Conservation (phyloP, 2,888 invertebrate species). For the Hyposoter dolosus region DNA sequence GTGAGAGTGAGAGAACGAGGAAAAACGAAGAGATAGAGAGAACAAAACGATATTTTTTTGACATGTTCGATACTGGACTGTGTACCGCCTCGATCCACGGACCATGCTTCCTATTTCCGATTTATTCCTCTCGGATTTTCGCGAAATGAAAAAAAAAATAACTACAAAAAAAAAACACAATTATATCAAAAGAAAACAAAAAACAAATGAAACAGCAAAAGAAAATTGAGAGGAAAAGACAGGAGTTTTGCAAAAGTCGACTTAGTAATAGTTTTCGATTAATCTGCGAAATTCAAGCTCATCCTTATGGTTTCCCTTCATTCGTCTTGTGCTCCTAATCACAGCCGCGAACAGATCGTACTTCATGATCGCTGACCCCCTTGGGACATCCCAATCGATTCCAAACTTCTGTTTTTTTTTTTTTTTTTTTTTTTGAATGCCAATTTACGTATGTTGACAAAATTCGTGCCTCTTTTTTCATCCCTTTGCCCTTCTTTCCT, state of each 20-base stretch:
- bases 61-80: slow-evolving; percentile 63
- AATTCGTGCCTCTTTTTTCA: slow-evolving; percentile 66
- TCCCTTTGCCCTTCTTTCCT: neutral
- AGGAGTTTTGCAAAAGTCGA: slow-evolving; percentile 13
- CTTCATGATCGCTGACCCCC: slow-evolving; percentile 8
- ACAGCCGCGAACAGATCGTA: slow-evolving; percentile 25
- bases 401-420: slow-evolving; percentile 19
- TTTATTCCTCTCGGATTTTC: slow-evolving; percentile 32
- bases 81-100: slow-evolving; percentile 56
- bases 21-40: slow-evolving; percentile 25
- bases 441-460: slow-evolving; percentile 67
- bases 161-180: neutral
- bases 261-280: slow-evolving; percentile 16
- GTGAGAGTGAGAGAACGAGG: slow-evolving; percentile 14
- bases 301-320: slow-evolving; percentile 28
- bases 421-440: slow-evolving; percentile 20
- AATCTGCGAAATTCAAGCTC: slow-evolving; percentile 13
- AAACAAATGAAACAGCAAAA: neutral
- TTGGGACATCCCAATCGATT: neutral
- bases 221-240: slow-evolving; percentile 24
- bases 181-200: neutral
- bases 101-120: slow-evolving; percentile 64
- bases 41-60: slow-evolving; percentile 67
- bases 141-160: slow-evolving; percentile 1
- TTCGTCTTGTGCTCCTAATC: slow-evolving; percentile 40